phyloP scores from a whole-genome alignment of 1,140 invertebrate species.

The Drosophila lowei region DNA sequence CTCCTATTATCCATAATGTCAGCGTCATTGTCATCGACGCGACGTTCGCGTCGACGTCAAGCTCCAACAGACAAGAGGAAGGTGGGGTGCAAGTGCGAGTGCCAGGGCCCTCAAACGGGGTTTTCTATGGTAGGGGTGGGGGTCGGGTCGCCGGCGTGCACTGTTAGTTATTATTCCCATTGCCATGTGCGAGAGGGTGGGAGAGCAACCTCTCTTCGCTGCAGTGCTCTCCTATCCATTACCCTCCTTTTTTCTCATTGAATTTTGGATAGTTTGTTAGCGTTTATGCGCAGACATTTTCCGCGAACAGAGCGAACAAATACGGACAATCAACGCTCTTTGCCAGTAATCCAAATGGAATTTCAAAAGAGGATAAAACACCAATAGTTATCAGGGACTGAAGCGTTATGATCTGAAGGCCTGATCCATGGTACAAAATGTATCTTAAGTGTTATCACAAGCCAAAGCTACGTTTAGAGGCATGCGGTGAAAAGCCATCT shows the following conservation, averaged over 20 bases:
- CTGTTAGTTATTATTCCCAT: conserved; percentile 35
- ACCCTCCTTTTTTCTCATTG: conserved; percentile 31
- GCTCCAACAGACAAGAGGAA: conserved; percentile 65
- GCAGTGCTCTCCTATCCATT: conserved; percentile 25
- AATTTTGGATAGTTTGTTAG: conserved; percentile 58
- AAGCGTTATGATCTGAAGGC: too few species aligned
- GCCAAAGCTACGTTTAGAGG: neutral
- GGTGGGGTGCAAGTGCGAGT: neutral
- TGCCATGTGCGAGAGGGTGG: conserved; percentile 12
- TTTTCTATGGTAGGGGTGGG: conserved; percentile 3
- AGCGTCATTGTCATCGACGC: conserved; percentile 49
- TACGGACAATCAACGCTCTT: too few species aligned
- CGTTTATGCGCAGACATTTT: conserved; percentile 58
- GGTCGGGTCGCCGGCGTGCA: neutral
- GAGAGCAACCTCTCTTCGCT: neutral
- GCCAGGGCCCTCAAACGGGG: conserved; percentile 19
- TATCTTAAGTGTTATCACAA: too few species aligned
- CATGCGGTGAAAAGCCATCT: conserved; percentile 9
- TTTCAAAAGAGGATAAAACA: too few species aligned
- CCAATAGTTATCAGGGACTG: too few species aligned
- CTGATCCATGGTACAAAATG: too few species aligned
- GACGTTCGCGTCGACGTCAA: conserved; percentile 53
- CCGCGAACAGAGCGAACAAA: conserved; percentile 14
- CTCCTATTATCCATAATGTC: conserved; percentile 45
- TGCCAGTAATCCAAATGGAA: too few species aligned